phyloP scores from a whole-genome alignment of 2,113 vertebrate species.

The Gila orcuttii region DNA sequence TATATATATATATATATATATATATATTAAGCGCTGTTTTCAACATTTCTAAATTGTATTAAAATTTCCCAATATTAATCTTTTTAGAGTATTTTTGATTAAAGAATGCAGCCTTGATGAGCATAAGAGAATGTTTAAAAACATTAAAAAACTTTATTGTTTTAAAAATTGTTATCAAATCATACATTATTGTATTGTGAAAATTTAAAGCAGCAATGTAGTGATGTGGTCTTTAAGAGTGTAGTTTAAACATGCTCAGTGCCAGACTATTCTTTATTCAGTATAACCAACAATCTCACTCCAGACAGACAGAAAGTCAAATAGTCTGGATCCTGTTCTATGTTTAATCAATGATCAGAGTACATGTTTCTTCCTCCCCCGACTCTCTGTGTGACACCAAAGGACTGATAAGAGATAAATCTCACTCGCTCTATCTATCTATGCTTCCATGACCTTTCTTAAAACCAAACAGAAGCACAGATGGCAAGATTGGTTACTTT shows the following conservation, averaged over 20 bases:
- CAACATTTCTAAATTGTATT: too few relatives aligned
- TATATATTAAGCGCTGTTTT: too few relatives aligned
- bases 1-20: too few relatives aligned
- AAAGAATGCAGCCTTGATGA: too few relatives aligned
- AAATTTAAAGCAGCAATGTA: not conserved
- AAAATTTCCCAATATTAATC: too few relatives aligned
- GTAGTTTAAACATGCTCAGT: not conserved
- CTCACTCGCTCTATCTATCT: conserved; percentile 9
- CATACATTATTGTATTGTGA: not conserved
- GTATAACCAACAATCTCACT: conserved; percentile 9
- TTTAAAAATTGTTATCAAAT: too few relatives aligned
- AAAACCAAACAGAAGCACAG: conserved; percentile 26
- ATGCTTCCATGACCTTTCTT: not conserved
- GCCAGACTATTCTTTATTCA: conserved; percentile 16
- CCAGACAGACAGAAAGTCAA: conserved; percentile 42
- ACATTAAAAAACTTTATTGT: too few relatives aligned
- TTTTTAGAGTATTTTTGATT: too few relatives aligned
- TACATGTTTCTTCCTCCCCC: not conserved
- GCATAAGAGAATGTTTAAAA: too few relatives aligned
- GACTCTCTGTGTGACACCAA: conserved; percentile 19
- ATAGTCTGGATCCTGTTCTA: conserved; percentile 32
- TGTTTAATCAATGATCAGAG: conserved; percentile 16
- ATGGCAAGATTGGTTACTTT: not conserved
- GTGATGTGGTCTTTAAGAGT: not conserved
- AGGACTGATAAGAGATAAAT: conserved; percentile 27